Percentiles rank a stretch among this genome's conserved stretches.
These are phyloP conservation scores for Anoplolepis gracilipes DNA, from an alignment of 1,140 invertebrate genomes.

Conservation along the genomic window DNA sequence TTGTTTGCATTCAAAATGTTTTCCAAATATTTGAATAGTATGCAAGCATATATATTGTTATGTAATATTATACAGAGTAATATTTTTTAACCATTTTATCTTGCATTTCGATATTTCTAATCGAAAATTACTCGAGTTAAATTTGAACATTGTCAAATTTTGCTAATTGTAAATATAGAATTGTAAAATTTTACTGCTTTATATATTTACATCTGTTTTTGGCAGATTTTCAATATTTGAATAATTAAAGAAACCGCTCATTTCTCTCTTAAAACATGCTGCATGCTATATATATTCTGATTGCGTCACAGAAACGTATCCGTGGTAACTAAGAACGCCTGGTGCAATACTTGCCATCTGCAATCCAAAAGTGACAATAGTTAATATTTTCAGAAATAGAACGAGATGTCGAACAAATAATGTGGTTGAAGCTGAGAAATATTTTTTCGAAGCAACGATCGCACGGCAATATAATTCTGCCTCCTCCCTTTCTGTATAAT, in stretches of 20 bases:
- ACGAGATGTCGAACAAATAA: conserved; percentile 8
- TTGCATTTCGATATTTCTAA: not conserved
- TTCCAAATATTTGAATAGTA: not conserved
- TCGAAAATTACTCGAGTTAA: not conserved
- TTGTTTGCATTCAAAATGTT: too few relatives aligned
- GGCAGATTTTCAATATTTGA: not conserved
- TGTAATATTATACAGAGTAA: not conserved
- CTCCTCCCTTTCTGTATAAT: not conserved
- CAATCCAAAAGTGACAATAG: conserved; percentile 22
- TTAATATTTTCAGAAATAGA: conserved; percentile 20
- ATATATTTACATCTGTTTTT: not conserved
- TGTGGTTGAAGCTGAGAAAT: not conserved
- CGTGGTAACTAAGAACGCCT: conserved; percentile 57
- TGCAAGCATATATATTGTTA: not conserved
- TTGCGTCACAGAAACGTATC: conserved; percentile 52
- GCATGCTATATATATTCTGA: not conserved
- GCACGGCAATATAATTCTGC: not conserved
- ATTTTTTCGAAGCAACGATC: not conserved
- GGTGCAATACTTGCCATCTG: not conserved
- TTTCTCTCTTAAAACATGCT: not conserved
- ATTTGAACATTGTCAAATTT: conserved; percentile 7
- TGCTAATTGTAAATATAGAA: not conserved
- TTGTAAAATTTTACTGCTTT: not conserved
- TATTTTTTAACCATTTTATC: not conserved
- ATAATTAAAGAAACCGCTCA: not conserved